A percentile compares a stretch with the other conserved stretches of the same genome.
These are phyloP conservation scores for Austrofundulus limnaeus DNA, from an alignment of 2,113 vertebrate genomes.

Conservation along the genomic window DNA sequence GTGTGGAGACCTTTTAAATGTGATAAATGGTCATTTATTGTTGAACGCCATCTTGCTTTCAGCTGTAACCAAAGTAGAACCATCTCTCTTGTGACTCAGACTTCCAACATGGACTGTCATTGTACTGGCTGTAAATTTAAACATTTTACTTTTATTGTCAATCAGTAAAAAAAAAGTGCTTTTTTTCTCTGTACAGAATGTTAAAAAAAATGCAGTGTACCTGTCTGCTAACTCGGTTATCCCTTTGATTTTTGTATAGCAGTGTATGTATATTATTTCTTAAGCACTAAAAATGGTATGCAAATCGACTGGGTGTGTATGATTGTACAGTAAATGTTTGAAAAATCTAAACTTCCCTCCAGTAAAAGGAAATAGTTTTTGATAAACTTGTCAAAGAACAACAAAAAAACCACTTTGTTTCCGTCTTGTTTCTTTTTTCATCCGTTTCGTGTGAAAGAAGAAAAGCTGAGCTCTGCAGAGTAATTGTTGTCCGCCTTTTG, in stretches of 20 bases:
- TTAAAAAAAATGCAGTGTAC: slow-evolving; percentile 48
- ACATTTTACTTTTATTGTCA: slow-evolving; percentile 44
- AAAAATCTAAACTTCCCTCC: slow-evolving; percentile 14
- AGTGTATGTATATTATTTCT: slow-evolving; percentile 33
- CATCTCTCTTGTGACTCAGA: slow-evolving; percentile 49
- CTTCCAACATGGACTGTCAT: slow-evolving; percentile 30
- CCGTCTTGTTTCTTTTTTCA: slow-evolving; percentile 48
- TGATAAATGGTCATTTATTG: slow-evolving; percentile 36
- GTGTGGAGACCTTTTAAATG: slow-evolving; percentile 44
- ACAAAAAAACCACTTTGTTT: slow-evolving; percentile 48
- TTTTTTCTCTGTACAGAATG: slow-evolving; percentile 61
- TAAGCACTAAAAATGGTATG: slow-evolving; percentile 26
- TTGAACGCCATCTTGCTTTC: slow-evolving; percentile 46
- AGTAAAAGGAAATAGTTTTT: slow-evolving; percentile 49
- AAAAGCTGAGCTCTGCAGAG: slow-evolving; percentile 35
- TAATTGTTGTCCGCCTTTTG: slow-evolving; percentile 59
- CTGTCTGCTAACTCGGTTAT: slow-evolving; percentile 33
- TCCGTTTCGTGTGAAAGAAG: slow-evolving; percentile 36
- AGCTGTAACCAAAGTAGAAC: slow-evolving; percentile 59
- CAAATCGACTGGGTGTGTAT: slow-evolving; percentile 37
- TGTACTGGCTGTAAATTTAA: slow-evolving; percentile 40
- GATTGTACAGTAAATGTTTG: slow-evolving; percentile 58
- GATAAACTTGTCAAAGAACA: slow-evolving; percentile 67
- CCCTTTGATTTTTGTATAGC: slow-evolving; percentile 36
- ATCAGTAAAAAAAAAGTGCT: slow-evolving; percentile 40